Percentiles rank a stretch among this genome's conserved stretches.
phyloP scores from a whole-genome alignment of 1,140 invertebrate species.

The Octopus sinensis region DNA sequence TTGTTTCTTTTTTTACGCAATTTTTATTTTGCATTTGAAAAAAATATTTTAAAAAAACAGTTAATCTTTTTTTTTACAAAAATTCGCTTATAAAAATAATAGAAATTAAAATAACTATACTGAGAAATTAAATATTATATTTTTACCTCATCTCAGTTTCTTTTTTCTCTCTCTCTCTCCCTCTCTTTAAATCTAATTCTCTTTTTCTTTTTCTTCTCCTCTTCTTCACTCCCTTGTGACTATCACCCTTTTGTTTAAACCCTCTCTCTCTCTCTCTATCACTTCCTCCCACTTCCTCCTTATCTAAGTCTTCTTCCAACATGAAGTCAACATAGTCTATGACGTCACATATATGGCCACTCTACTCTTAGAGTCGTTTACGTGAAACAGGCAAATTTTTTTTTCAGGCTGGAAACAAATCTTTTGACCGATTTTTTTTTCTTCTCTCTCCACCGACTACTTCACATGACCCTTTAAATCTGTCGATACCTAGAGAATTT shows the following conservation, averaged over 20 bases:
- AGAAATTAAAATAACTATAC: too few relatives aligned
- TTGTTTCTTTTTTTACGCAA: too few relatives aligned
- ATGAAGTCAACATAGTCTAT: constrained; percentile 7
- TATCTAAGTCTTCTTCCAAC: not conserved
- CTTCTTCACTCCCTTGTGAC: too few relatives aligned
- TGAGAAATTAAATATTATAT: too few relatives aligned
- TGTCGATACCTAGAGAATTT: not conserved
- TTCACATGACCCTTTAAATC: not conserved
- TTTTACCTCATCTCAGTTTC: too few relatives aligned
- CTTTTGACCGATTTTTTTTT: not conserved
- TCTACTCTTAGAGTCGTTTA: not conserved
- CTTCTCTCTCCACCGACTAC: not conserved
- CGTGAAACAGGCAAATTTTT: not conserved
- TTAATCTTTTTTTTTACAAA: too few relatives aligned
- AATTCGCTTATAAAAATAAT: too few relatives aligned
- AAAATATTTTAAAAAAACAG: too few relatives aligned
- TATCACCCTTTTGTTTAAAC: too few relatives aligned
- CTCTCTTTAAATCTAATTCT: not conserved
- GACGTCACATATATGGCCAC: constrained; percentile 4
- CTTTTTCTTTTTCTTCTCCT: too few relatives aligned
- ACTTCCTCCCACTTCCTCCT: not conserved
- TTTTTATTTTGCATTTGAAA: too few relatives aligned
- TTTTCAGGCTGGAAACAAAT: not conserved
- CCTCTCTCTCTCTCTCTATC: not conserved
- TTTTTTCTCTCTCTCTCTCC: not conserved